Conservation (phyloP, 2,797 vertebrate genomes). For the Hypotaenidia philippensis region DNA sequence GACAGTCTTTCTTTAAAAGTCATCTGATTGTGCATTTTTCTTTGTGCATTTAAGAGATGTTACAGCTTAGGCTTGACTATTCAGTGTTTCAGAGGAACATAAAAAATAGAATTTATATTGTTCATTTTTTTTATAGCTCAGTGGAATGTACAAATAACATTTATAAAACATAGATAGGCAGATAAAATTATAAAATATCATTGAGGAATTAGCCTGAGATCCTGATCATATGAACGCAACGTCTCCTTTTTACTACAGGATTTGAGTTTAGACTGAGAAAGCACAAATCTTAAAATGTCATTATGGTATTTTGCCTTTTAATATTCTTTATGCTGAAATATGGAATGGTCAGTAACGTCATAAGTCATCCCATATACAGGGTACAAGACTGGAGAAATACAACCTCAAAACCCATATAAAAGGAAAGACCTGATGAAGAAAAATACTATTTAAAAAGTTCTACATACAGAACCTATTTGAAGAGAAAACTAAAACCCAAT, state of each 20-base stretch:
- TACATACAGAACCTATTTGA: neutral
- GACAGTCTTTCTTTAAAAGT: neutral
- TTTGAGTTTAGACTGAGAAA: neutral
- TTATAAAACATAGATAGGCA: conserved; percentile 24
- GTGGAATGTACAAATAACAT: conserved; percentile 18
- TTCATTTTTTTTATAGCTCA: conserved; percentile 41
- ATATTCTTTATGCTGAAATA: neutral
- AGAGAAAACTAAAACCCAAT: neutral
- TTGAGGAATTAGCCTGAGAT: conserved; percentile 5
- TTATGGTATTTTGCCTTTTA: neutral
- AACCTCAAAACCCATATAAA: neutral
- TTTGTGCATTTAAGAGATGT: neutral
- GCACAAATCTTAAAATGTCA: neutral
- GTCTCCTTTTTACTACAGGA: neutral
- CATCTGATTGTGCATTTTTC: neutral
- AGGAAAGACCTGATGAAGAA: neutral
- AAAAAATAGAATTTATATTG: conserved; percentile 9
- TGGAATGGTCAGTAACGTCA: neutral
- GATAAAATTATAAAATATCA: conserved; percentile 41
- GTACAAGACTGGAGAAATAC: neutral
- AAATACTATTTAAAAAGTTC: conserved; percentile 6
- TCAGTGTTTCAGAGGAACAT: neutral
- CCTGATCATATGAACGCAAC: neutral
- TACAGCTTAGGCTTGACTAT: neutral
- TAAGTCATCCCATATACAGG: neutral